phyloP scores from a whole-genome alignment of 2,888 invertebrate species.

The Drosophila pullipes region DNA sequence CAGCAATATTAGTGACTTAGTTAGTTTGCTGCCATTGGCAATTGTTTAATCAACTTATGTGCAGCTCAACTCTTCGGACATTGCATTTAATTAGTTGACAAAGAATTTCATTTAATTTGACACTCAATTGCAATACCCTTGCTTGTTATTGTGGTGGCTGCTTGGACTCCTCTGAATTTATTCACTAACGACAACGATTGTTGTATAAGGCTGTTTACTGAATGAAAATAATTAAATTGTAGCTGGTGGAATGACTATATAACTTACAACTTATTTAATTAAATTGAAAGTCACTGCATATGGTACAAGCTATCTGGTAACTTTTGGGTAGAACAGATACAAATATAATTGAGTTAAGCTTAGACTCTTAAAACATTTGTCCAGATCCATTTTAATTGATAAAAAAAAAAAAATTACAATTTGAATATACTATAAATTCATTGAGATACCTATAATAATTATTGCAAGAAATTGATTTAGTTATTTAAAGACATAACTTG shows the following conservation, averaged over 20 bases:
- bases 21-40: constrained; percentile 44
- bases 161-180: constrained; percentile 8
- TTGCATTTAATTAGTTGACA: constrained; percentile 68
- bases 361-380: not conserved
- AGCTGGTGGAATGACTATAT: constrained; percentile 6
- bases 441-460: not conserved
- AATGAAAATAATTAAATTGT: constrained; percentile 15
- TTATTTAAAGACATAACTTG: not conserved
- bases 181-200: constrained; percentile 14
- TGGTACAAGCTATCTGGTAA: not conserved
- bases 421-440: not conserved
- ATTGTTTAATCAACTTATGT: constrained; percentile 67
- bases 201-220: constrained; percentile 9
- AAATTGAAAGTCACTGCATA: not conserved
- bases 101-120: constrained; percentile 63
- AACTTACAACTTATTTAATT: constrained; percentile 19
- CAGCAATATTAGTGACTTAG: constrained; percentile 56
- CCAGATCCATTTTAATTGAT: not conserved
- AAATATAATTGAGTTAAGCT: not conserved
- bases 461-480: not conserved
- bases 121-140: constrained; percentile 56
- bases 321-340: not conserved
- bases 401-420: not conserved
- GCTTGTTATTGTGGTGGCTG: constrained; percentile 11
- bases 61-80: constrained; percentile 4